phyloP scores from a whole-genome alignment of 2,888 invertebrate species.

The Crepidodera aurea region DNA sequence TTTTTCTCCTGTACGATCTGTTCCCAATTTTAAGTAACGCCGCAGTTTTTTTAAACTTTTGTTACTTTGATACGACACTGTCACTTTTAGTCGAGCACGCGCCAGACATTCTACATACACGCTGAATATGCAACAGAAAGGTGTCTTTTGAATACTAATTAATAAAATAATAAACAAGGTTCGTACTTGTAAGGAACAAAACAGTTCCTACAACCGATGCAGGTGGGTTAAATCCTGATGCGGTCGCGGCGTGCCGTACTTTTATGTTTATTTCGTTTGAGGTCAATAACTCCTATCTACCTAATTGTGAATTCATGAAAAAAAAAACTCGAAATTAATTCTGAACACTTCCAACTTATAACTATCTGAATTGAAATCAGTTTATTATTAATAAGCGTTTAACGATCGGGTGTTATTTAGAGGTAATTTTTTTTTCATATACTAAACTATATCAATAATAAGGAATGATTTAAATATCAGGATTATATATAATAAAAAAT shows the following conservation, averaged over 20 bases:
- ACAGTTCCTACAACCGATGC: slow-evolving; percentile 38
- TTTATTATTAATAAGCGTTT: background rate
- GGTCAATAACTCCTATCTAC: slow-evolving; percentile 28
- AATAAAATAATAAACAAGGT: slow-evolving; percentile 41
- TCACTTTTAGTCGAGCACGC: slow-evolving; percentile 53
- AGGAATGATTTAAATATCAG: too few relatives aligned
- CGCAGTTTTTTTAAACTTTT: too few relatives aligned
- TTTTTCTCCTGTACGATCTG: too few relatives aligned
- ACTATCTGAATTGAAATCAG: background rate
- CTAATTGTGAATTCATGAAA: slow-evolving; percentile 24
- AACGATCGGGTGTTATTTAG: background rate
- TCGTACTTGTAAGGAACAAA: slow-evolving; percentile 41
- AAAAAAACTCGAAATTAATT: slow-evolving; percentile 22
- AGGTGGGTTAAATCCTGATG: slow-evolving; percentile 39
- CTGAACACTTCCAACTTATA: slow-evolving; percentile 7
- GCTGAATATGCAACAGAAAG: slow-evolving; percentile 49
- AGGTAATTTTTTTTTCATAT: too few relatives aligned
- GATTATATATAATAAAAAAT: too few relatives aligned
- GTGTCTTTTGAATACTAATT: slow-evolving; percentile 43
- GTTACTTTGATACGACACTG: slow-evolving; percentile 36
- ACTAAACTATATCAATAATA: too few relatives aligned
- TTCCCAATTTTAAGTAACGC: too few relatives aligned
- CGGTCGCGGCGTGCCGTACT: slow-evolving; percentile 26
- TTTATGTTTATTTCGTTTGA: slow-evolving; percentile 30
- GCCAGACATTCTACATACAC: slow-evolving; percentile 55